Conservation (phyloP, 2,113 vertebrate species). For the Pithys albifrons region DNA sequence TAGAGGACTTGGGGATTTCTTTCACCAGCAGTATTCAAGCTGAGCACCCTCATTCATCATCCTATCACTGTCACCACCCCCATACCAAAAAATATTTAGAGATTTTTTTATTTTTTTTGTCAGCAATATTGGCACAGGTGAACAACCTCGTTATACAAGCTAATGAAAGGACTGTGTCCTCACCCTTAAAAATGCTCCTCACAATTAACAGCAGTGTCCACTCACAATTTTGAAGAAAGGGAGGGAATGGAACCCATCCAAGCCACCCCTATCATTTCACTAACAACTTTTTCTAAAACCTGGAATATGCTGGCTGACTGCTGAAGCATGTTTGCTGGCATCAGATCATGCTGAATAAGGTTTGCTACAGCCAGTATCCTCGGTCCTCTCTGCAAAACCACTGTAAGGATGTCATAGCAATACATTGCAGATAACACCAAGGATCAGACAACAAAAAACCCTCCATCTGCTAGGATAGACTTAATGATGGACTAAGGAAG, state of each 20-base stretch:
- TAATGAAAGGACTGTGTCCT: not conserved
- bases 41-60: not conserved
- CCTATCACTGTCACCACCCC: rapidly evolving
- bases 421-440: not conserved
- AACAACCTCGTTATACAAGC: not conserved
- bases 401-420: rapidly evolving
- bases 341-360: not conserved
- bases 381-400: not conserved
- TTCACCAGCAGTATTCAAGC: not conserved
- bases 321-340: rapidly evolving
- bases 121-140: not conserved
- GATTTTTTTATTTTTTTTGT: not conserved
- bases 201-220: not conserved
- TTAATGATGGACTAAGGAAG: not conserved
- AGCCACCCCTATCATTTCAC: not conserved
- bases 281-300: not conserved
- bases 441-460: not conserved
- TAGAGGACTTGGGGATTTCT: not conserved
- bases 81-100: rapidly evolving
- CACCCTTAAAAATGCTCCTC: rapidly evolving
- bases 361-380: too few species aligned
- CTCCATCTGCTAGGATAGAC: not conserved
- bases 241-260: rapidly evolving
- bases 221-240: not conserved
- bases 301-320: rapidly evolving